phyloP scores from a whole-genome alignment of 2,797 vertebrate species.

The Chiroxiphia lanceolata region DNA sequence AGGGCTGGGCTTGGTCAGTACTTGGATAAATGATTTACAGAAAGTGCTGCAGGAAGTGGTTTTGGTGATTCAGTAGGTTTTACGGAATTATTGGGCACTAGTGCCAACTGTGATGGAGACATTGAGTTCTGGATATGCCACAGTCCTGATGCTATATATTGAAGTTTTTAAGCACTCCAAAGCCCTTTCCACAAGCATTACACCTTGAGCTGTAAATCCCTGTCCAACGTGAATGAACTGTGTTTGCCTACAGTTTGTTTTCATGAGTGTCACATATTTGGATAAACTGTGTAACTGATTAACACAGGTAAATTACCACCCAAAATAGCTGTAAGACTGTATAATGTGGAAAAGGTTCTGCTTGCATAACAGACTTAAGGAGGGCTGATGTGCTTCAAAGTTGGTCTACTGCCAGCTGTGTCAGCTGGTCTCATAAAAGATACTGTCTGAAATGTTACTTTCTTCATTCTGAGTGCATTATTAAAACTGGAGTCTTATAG shows the following conservation, averaged over 20 bases:
- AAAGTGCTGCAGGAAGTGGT: constrained; percentile 58
- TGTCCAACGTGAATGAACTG: neutral
- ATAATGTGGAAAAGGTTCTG: neutral
- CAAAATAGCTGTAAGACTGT: neutral
- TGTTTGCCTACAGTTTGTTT: neutral
- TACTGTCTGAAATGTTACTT: neutral
- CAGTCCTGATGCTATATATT: neutral
- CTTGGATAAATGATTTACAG: constrained; percentile 45
- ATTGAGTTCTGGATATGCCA: neutral
- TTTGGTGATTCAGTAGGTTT: constrained; percentile 55
- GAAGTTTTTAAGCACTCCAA: neutral
- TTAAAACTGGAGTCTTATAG: neutral
- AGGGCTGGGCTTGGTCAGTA: constrained; percentile 60
- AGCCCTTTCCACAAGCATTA: neutral
- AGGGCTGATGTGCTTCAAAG: neutral
- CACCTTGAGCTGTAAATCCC: neutral
- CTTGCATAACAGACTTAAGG: neutral
- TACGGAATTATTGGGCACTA: neutral
- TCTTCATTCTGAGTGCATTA: neutral
- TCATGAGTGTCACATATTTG: neutral
- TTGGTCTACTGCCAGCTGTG: neutral
- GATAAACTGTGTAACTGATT: neutral
- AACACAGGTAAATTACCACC: neutral
- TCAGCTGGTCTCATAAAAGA: neutral
- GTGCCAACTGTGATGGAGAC: neutral